Conservation (phyloP, 2,888 invertebrate genomes). For the Labia minor region DNA sequence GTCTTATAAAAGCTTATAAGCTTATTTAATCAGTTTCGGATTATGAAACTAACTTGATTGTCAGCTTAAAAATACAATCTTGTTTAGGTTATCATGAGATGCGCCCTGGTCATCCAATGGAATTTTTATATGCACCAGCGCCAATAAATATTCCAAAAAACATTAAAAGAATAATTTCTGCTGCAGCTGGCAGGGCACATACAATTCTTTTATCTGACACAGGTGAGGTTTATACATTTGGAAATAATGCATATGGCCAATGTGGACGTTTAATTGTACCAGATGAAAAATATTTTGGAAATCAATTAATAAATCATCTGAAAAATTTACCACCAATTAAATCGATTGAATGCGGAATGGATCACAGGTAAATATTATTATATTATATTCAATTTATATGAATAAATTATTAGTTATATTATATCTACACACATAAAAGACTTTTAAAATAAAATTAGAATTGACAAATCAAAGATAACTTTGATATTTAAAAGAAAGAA, state of each 20-base stretch:
- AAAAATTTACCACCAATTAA: conserved; percentile 47
- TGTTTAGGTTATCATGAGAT: conserved; percentile 36
- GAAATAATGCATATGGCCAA: conserved; percentile 89
- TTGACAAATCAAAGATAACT: too few species aligned
- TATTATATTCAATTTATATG: too few species aligned
- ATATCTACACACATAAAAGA: too few species aligned
- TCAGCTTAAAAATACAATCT: too few species aligned
- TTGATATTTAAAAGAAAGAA: too few species aligned
- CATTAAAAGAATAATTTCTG: conserved; percentile 41
- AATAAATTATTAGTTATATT: too few species aligned
- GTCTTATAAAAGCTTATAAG: too few species aligned
- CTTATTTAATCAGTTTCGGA: too few species aligned
- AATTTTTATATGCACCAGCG: conserved; percentile 57
- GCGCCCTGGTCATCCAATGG: conserved; percentile 51
- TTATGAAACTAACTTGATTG: too few species aligned
- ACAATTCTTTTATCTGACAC: conserved; percentile 62
- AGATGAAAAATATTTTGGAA: conserved; percentile 61
- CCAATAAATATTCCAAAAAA: conserved; percentile 57
- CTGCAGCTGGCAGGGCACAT: conserved; percentile 83
- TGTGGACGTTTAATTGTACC: conserved; percentile 72
- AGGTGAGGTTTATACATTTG: conserved; percentile 72
- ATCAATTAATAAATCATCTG: conserved; percentile 55
- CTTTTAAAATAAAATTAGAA: too few species aligned
- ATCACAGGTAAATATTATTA: conserved; percentile 79
- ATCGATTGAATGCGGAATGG: conserved; percentile 77